Conservation (phyloP, 2,888 invertebrate species). For the Ecliptopera silaceata region DNA sequence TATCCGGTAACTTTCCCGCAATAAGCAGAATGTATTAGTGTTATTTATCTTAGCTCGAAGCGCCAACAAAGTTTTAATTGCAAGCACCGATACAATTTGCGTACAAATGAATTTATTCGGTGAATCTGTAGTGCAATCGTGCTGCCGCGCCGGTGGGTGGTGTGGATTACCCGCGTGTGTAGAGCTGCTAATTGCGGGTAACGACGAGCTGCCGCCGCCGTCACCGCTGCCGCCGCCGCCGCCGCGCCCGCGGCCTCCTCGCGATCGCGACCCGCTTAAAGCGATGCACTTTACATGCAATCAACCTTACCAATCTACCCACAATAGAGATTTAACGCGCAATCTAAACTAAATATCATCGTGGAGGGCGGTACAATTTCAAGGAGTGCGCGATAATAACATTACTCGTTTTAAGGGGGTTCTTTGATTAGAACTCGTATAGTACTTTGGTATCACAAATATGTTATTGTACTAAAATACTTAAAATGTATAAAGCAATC, state of each 20-base stretch:
- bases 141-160: constrained; percentile 38
- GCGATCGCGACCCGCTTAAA: constrained; percentile 17
- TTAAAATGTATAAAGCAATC: no score
- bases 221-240: constrained; percentile 32
- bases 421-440: no score
- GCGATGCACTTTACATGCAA: constrained; percentile 35
- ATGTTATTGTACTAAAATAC: no score
- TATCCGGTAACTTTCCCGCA: constrained; percentile 77
- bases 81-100: constrained; percentile 83
- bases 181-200: constrained; percentile 79
- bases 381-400: no score
- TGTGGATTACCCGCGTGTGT: constrained; percentile 76
- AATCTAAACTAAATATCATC: constrained; percentile 17
- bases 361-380: constrained; percentile 3
- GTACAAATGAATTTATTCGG: constrained; percentile 83
- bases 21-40: constrained; percentile 83
- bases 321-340: constrained; percentile 12
- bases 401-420: no score
- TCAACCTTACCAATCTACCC: constrained; percentile 31
- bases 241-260: constrained; percentile 17
- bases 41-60: constrained; percentile 81
- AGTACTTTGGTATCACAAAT: no score
- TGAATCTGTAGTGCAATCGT: constrained; percentile 78
- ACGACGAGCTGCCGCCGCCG: constrained; percentile 55
- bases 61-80: constrained; percentile 83